phyloP scores from a whole-genome alignment of 2,888 invertebrate genomes.

The Leptura quadrifasciata region DNA sequence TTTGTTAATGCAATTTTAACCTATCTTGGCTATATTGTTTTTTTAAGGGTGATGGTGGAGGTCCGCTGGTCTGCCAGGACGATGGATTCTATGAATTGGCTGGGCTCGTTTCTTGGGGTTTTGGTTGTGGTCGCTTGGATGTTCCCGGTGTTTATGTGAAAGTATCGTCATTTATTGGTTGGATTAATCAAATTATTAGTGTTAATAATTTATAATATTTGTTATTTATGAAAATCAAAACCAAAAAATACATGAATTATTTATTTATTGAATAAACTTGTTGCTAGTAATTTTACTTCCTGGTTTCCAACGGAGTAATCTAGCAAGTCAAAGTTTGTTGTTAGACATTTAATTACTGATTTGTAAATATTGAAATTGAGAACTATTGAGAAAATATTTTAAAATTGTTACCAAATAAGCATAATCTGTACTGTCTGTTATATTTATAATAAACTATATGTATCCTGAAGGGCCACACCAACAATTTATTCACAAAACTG shows the following conservation, averaged over 20 bases:
- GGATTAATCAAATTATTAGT: slow-evolving; percentile 98
- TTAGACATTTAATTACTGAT: slow-evolving; percentile 30
- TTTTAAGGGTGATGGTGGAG: slow-evolving; percentile 92
- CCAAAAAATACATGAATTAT: slow-evolving; percentile 54
- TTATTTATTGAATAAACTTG: slow-evolving; percentile 45
- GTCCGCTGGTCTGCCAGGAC: slow-evolving; percentile 93
- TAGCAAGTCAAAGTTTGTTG: slow-evolving; percentile 44
- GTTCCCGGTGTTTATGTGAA: slow-evolving; percentile 98
- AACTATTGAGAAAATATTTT: slow-evolving; percentile 55
- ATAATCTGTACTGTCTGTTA: slow-evolving; percentile 53
- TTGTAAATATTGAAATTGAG: slow-evolving; percentile 51
- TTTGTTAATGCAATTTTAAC: slow-evolving; percentile 16
- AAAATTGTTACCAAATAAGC: slow-evolving; percentile 68
- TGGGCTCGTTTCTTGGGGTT: slow-evolving; percentile 96
- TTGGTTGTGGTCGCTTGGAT: slow-evolving; percentile 93
- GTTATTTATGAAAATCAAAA: slow-evolving; percentile 46
- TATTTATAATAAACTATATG: slow-evolving; percentile 45
- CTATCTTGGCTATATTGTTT: slow-evolving; percentile 19
- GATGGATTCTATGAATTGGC: slow-evolving; percentile 95
- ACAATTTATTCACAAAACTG: background rate
- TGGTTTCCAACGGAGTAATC: slow-evolving; percentile 31
- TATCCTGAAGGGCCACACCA: background rate
- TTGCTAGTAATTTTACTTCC: slow-evolving; percentile 20
- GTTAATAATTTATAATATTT: slow-evolving; percentile 87
- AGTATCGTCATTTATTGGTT: slow-evolving; percentile 95